phyloP scores from a whole-genome alignment of 2,888 invertebrate genomes.

The Dusona sp. region DNA sequence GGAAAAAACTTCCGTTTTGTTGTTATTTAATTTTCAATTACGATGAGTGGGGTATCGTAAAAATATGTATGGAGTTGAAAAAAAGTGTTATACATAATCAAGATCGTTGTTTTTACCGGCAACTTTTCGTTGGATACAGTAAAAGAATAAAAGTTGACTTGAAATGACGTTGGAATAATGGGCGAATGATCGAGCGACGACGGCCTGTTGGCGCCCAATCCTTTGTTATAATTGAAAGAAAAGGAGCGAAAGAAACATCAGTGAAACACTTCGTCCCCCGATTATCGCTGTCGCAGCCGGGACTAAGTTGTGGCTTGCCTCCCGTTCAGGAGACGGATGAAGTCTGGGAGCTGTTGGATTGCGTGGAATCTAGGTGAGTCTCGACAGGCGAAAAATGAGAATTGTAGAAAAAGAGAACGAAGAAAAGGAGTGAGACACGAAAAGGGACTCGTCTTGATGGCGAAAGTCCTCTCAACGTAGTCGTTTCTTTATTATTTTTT shows the following conservation, averaged over 20 bases:
- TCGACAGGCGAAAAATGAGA: slow-evolving; percentile 46
- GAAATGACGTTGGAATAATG: slow-evolving; percentile 56
- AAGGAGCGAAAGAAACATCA: slow-evolving; percentile 43
- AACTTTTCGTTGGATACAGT: slow-evolving; percentile 26
- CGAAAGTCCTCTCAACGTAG: slow-evolving; percentile 8
- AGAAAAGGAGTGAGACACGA: slow-evolving; percentile 8
- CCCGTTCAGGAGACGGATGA: slow-evolving; percentile 35
- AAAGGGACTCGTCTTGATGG: slow-evolving; percentile 3
- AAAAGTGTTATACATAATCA: neutral
- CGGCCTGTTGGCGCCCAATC: slow-evolving; percentile 56
- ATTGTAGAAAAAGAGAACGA: slow-evolving; percentile 5
- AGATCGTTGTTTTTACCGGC: neutral
- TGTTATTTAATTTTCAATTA: neutral
- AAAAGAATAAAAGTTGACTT: slow-evolving; percentile 23
- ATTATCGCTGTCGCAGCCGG: slow-evolving; percentile 3
- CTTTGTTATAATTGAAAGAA: slow-evolving; percentile 64
- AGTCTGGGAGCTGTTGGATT: slow-evolving; percentile 31
- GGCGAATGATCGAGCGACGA: slow-evolving; percentile 69
- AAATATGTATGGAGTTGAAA: neutral
- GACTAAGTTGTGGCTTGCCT: slow-evolving; percentile 35
- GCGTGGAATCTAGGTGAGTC: slow-evolving; percentile 33
- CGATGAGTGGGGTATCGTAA: neutral
- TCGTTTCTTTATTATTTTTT: slow-evolving; percentile 10
- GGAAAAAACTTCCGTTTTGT: neutral
- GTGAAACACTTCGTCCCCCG: slow-evolving; percentile 29